These are phyloP conservation scores for Malurus splendens DNA, from an alignment of 2,797 vertebrate species.

Conservation along the genomic window DNA sequence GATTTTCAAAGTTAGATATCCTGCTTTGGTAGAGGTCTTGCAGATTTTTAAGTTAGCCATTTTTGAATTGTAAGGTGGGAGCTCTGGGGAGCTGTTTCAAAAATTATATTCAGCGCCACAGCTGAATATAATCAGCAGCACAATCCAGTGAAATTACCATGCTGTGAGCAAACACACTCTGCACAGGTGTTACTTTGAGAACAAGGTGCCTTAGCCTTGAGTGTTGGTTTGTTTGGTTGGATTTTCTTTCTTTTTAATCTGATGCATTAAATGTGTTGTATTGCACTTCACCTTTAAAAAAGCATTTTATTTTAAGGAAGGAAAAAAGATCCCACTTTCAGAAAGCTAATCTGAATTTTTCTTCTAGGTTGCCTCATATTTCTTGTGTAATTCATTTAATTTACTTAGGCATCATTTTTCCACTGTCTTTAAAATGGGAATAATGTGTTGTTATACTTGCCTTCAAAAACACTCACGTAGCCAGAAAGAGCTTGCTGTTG, in stretches of 20 bases:
- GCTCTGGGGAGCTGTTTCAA: background rate
- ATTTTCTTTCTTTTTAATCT: background rate
- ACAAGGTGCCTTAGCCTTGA: background rate
- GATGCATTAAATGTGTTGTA: background rate
- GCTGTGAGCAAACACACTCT: background rate
- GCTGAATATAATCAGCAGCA: background rate
- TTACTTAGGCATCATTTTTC: background rate
- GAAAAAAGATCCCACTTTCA: background rate
- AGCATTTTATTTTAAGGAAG: background rate
- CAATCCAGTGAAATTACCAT: accelerated
- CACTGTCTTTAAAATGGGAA: background rate
- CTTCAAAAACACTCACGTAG: background rate
- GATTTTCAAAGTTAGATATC: background rate
- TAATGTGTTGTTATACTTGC: background rate
- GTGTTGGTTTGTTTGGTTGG: background rate
- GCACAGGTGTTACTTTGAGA: background rate
- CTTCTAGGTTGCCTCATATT: background rate
- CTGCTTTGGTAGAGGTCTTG: background rate
- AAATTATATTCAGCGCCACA: background rate
- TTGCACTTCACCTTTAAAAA: background rate
- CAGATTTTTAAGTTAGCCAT: background rate
- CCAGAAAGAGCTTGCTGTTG: background rate
- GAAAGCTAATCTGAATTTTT: background rate
- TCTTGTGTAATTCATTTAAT: background rate
- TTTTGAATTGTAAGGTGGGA: background rate